These are phyloP conservation scores for Brachyhypopomus gauderio DNA, from an alignment of 2,113 vertebrate genomes.

Conservation along the genomic window DNA sequence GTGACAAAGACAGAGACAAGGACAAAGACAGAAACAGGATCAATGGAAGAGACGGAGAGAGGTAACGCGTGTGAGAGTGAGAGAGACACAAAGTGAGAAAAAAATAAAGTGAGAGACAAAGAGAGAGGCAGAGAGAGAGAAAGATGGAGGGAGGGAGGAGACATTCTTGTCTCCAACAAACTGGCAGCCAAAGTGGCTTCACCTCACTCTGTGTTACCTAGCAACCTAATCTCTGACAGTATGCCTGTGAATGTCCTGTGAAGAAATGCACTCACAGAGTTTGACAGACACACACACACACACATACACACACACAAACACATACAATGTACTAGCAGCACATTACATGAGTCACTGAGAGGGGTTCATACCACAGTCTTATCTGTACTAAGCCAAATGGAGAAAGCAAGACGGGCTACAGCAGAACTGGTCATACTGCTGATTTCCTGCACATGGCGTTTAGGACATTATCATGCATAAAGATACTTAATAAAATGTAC, in stretches of 20 bases:
- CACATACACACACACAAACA: conserved; percentile 13
- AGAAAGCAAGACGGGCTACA: no score
- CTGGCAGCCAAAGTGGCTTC: conserved; percentile 49
- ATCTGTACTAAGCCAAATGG: neutral
- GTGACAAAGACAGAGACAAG: neutral
- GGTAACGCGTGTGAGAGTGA: neutral
- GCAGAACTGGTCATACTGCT: no score
- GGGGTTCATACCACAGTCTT: neutral
- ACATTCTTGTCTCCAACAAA: conserved; percentile 23
- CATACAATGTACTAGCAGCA: neutral
- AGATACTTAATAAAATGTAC: no score
- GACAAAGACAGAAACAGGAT: neutral
- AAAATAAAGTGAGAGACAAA: neutral
- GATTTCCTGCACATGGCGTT: no score
- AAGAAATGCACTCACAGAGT: conserved; percentile 26
- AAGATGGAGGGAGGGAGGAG: neutral
- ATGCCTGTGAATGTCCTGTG: conserved; percentile 36
- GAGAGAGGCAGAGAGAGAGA: neutral
- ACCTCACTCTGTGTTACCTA: conserved; percentile 52
- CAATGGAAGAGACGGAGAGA: neutral
- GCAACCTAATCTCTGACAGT: conserved; percentile 51
- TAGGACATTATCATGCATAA: no score
- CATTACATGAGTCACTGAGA: neutral
- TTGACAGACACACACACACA: conserved; percentile 27
- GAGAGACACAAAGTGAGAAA: neutral